phyloP scores from a whole-genome alignment of 2,797 vertebrate genomes.

The Pseudochirops corinnae region DNA sequence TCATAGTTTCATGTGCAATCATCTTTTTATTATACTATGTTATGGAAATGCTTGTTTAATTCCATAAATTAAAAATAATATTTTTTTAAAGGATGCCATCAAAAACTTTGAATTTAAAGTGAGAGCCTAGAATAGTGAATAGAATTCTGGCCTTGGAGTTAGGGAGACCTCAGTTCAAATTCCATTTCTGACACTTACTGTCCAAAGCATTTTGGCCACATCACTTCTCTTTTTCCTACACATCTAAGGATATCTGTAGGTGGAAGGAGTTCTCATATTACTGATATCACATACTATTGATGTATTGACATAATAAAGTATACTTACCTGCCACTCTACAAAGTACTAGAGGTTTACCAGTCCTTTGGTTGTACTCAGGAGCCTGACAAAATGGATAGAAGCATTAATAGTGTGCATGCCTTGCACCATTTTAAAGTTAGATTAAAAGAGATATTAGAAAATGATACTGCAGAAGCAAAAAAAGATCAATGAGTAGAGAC shows the following conservation, averaged over 20 bases:
- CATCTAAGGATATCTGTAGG: not conserved
- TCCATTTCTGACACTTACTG: not conserved
- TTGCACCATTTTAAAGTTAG: constrained; percentile 1
- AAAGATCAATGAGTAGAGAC: constrained; percentile 9
- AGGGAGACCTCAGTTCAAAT: not conserved
- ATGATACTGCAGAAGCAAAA: not conserved
- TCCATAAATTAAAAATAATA: not conserved
- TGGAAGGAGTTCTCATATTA: not conserved
- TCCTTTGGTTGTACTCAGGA: not conserved
- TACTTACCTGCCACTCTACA: not conserved
- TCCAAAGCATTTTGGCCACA: not conserved
- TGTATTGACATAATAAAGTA: not conserved
- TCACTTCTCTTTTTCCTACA: not conserved
- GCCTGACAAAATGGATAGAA: not conserved
- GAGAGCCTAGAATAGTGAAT: not conserved
- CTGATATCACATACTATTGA: not conserved
- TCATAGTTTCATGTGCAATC: not conserved
- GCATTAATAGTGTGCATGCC: not conserved
- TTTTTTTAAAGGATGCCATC: not conserved
- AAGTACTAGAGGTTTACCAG: not conserved
- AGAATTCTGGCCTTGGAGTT: not conserved
- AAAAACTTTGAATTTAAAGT: not conserved
- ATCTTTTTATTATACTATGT: not conserved
- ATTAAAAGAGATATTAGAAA: constrained; percentile 18
- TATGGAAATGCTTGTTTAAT: not conserved